These are phyloP conservation scores for Rhizoglyphus robini DNA, from an alignment of 1,140 invertebrate genomes.

Conservation along the genomic window DNA sequence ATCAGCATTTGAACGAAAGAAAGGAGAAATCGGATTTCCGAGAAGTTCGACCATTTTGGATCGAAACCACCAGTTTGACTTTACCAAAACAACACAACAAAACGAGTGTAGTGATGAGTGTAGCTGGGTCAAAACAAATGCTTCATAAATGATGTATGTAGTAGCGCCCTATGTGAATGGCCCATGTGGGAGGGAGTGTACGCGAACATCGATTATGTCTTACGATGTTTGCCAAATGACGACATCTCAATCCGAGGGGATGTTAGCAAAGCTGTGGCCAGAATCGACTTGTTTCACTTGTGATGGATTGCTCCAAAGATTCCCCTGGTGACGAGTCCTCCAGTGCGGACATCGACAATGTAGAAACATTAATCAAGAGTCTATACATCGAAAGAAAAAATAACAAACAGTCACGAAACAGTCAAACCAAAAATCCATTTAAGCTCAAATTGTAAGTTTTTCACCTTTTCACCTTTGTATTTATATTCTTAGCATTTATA, in stretches of 20 bases:
- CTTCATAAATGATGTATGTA: not conserved
- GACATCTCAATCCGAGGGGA: not conserved
- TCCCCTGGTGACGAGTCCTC: not conserved
- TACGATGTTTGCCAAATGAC: not conserved
- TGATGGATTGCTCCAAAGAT: not conserved
- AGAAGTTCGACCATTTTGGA: not conserved
- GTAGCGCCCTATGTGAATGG: not conserved
- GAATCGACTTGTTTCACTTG: not conserved
- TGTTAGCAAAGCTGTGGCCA: not conserved
- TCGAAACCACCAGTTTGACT: too few relatives aligned
- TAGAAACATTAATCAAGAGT: not conserved
- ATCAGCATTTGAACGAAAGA: not conserved
- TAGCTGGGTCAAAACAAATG: not conserved
- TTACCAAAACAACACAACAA: too few relatives aligned
- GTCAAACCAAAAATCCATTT: constrained; percentile 1
- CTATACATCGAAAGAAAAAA: not conserved
- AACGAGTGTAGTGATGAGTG: too few relatives aligned
- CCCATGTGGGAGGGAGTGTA: not conserved
- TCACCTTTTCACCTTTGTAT: not conserved
- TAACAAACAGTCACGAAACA: not conserved
- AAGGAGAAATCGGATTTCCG: not conserved
- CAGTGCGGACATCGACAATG: not conserved
- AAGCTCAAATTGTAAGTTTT: constrained; percentile 4
- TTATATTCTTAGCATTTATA: not conserved
- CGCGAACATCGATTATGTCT: not conserved